A percentile compares a stretch with the other conserved stretches of the same genome.
Conservation (phyloP, 64 coral and sea anemone species). For the Stichodactyla mertensii region DNA sequence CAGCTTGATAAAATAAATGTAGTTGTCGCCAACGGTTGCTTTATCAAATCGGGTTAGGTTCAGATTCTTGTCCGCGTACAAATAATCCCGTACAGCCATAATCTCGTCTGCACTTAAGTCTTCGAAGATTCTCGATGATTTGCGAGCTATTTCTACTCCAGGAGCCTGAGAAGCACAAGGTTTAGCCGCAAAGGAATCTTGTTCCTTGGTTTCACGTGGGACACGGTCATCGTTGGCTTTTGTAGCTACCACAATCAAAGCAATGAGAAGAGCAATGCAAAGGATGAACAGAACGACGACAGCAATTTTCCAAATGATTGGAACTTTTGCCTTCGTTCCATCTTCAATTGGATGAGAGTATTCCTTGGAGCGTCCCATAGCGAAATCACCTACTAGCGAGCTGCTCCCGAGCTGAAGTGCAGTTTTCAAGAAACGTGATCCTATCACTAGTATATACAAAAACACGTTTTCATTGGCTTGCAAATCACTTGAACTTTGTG, state of each 20-base stretch:
- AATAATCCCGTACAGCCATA: constrained; percentile 56
- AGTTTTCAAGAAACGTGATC: too few relatives aligned
- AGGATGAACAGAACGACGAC: constrained; percentile 23
- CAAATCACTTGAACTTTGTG: too few relatives aligned
- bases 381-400: too few relatives aligned
- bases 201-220: background rate
- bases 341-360: background rate
- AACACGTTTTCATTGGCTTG: too few relatives aligned
- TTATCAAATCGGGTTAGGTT: constrained; percentile 57
- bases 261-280: constrained; percentile 42
- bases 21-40: constrained; percentile 50
- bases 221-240: background rate
- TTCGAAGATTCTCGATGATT: constrained; percentile 58
- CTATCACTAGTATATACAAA: too few relatives aligned
- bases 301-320: constrained; percentile 56
- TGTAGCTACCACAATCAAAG: constrained; percentile 48
- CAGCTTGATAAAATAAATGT: constrained; percentile 76
- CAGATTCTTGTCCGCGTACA: constrained; percentile 44
- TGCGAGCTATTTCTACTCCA: constrained; percentile 6
- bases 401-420: too few relatives aligned
- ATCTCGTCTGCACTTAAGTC: constrained; percentile 64
- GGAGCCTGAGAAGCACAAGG: background rate
- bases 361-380: background rate
- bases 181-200: constrained; percentile 8
- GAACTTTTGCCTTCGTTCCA: background rate